These are phyloP conservation scores for Trididemnum clinides DNA, from an alignment of 23 tunicate genomes.

Conservation along the genomic window DNA sequence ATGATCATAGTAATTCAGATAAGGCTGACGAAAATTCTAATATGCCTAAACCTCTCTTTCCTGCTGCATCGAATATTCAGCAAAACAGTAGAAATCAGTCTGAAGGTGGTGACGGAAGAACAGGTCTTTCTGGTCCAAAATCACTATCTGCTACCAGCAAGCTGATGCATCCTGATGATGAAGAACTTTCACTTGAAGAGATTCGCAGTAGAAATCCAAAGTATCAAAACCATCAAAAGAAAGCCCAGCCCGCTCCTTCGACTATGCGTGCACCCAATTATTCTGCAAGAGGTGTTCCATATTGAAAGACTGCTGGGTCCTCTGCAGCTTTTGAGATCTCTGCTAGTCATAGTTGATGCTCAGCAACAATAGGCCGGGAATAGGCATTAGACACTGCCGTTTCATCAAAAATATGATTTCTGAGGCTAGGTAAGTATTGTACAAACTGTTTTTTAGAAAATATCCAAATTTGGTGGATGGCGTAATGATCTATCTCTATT, in stretches of 20 bases:
- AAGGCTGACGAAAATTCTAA: not conserved
- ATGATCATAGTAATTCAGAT: not conserved
- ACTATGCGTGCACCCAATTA: no score
- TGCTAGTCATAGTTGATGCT: no score
- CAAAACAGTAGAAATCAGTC: not conserved
- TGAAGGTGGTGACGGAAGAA: not conserved
- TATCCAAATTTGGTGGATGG: no score
- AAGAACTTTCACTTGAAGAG: constrained; percentile 82
- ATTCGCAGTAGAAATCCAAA: constrained; percentile 53
- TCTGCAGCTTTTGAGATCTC: no score
- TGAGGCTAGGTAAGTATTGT: no score
- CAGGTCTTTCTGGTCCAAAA: constrained; percentile 34
- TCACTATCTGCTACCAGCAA: constrained; percentile 62
- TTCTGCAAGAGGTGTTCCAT: no score
- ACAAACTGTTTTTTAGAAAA: no score
- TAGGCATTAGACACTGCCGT: no score
- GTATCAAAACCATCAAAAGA: constrained; percentile 39
- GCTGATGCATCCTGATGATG: constrained; percentile 94
- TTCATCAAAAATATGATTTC: no score
- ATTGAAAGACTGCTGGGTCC: no score
- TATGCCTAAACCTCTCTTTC: constrained; percentile 87
- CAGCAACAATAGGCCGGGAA: no score
- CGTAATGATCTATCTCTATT: no score
- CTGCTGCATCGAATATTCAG: constrained; percentile 87
- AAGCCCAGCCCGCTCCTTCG: not conserved